A percentile compares a stretch with the other conserved stretches of the same genome.
phyloP scores from a whole-genome alignment of 2,113 vertebrate genomes.

The Rhynchomys soricoides region DNA sequence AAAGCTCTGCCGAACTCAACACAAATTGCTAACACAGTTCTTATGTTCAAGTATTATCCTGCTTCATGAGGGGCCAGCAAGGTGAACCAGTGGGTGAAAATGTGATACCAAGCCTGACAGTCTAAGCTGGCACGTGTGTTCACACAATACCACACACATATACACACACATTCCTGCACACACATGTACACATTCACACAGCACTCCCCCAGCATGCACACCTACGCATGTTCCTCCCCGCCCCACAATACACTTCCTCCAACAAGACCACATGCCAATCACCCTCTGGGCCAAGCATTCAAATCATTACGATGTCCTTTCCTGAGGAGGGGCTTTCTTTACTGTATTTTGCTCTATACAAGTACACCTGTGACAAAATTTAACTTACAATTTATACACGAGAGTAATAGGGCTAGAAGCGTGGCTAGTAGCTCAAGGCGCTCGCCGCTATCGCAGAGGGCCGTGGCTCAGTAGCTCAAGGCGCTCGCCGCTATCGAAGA shows the following conservation, averaged over 20 bases:
- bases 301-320: neutral
- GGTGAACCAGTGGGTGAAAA: neutral
- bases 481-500: neutral
- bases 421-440: neutral
- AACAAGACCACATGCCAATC: too few species aligned
- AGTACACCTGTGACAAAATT: neutral
- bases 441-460: neutral
- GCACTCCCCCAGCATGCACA: too few species aligned
- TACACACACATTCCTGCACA: neutral
- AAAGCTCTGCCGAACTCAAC: neutral
- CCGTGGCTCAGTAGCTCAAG: neutral
- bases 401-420: neutral
- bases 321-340: neutral
- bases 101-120: neutral
- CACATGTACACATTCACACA: neutral
- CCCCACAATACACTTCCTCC: too few species aligned
- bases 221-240: too few species aligned
- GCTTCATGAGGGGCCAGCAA: neutral
- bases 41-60: neutral
- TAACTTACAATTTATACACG: neutral
- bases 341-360: neutral
- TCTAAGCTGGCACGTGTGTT: neutral
- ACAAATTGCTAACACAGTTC: neutral
- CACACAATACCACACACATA: neutral
- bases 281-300: too few species aligned